Base-by-base conservation (phyloP, 2,113 vertebrate species). In the Riparia riparia region DNA sequence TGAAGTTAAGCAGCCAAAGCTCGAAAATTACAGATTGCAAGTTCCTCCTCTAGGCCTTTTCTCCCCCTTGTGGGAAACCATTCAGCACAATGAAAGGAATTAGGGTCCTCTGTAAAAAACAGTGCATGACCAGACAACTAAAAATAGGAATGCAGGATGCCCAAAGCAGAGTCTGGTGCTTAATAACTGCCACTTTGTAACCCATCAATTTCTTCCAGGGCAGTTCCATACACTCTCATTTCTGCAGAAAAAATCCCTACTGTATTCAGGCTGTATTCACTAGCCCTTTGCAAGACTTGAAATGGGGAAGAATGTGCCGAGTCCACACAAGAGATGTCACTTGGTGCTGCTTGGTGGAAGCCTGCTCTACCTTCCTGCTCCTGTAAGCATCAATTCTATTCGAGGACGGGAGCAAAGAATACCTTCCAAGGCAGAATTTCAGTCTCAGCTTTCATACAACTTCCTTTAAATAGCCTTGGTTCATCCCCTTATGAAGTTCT, bases 21-120 rank as follows among this genome's bases (percentile, higher is more conserved):
- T 63, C 76, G 82, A 74, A 94, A 96, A 96, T 91, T 69, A 82
- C 41, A 95, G 89, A 87, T 91, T 89, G 60, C 19, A 49, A 44
- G 21, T 91, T 95, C n/a, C 6, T 91, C 20, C 61, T 81, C 72
- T 56, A 82, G 57, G 21, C 31, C 8, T 68, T 68, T 53, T 66
- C n/a, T 44, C 2, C 47, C 3, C 41, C 17, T 45, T 92, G 65
- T 24, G 58, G 89, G 56, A 93, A 91, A 85, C 31, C 41, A 64
- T 79, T 82, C 65, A 44, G 56, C 42, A 72, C 29, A 73, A 73
- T 58, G n/a, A 95, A 82, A 93, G 29, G 56, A 91, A 78, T 44
- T 19, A 29, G 34, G 12, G 31, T 64, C 19, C 18, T 53, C 28
- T 39, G 17, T 26, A n/a, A 92, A 92, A 88, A 58, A 24, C 28